Evolutionary conservation across 2,888 invertebrate species (phyloP).

Genomic region (Temnothorax unifasciatus): DNA sequence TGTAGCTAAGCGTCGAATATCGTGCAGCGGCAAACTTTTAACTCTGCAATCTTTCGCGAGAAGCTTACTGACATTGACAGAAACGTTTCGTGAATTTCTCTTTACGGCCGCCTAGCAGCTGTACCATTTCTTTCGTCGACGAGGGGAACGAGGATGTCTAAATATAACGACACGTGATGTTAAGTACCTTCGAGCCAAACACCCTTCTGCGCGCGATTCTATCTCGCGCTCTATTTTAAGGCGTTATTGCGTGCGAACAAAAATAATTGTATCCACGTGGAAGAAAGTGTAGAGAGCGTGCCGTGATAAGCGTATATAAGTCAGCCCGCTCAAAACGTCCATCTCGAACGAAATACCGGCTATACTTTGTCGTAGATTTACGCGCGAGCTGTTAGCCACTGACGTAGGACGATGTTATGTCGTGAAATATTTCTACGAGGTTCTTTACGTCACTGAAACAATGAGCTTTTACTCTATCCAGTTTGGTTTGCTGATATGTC

Average conservation of each 20-base stretch:
- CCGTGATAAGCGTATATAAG: conserved; percentile 59
- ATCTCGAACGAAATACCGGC: conserved; percentile 52
- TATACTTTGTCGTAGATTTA: conserved; percentile 44
- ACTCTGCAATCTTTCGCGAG: conserved; percentile 8
- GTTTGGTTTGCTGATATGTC: not conserved
- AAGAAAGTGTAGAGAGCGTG: conserved; percentile 58
- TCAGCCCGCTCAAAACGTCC: conserved; percentile 52
- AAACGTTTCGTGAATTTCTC: conserved; percentile 43
- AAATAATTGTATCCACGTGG: conserved; percentile 60
- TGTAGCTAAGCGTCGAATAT: conserved; percentile 19
- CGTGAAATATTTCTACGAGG: conserved; percentile 37
- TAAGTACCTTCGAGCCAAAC: conserved; percentile 23
- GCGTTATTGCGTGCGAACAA: conserved; percentile 67
- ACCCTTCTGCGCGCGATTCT: conserved; percentile 49
- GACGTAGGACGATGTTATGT: conserved; percentile 14
- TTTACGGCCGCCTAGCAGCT: conserved; percentile 22
- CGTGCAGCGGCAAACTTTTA: not conserved
- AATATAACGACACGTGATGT: conserved; percentile 48
- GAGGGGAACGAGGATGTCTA: conserved; percentile 36
- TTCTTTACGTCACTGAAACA: not conserved
- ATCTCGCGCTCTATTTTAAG: conserved; percentile 57
- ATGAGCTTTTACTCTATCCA: conserved; percentile 3
- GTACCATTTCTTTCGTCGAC: conserved; percentile 30
- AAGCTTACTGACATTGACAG: conserved; percentile 43
- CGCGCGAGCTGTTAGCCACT: conserved; percentile 35